Evolutionary conservation across 2,797 vertebrate species (phyloP).

Genomic region (Carcharodon carcharias): DNA sequence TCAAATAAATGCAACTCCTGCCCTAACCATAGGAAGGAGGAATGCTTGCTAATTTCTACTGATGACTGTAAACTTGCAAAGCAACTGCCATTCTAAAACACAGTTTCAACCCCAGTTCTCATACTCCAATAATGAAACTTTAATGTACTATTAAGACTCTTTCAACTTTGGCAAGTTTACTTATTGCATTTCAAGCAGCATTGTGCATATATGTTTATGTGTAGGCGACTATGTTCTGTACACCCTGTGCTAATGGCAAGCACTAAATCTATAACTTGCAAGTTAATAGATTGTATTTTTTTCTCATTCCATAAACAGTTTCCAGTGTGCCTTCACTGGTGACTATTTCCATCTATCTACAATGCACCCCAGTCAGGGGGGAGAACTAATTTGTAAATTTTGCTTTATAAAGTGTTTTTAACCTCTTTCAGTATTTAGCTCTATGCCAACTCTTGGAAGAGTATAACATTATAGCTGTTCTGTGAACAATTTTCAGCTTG

Average conservation of each 20-base stretch:
- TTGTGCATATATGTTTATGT: conserved; percentile 24
- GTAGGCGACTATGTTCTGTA: conserved; percentile 23
- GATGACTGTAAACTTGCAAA: conserved; percentile 13
- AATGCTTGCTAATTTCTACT: neutral
- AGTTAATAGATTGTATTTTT: conserved; percentile 17
- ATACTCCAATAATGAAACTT: neutral
- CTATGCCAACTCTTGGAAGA: conserved; percentile 64
- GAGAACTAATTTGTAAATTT: conserved; percentile 48
- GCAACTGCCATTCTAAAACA: neutral
- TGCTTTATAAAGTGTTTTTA: conserved; percentile 42
- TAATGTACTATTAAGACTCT: neutral
- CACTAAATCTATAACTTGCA: conserved; percentile 12
- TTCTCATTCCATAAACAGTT: conserved; percentile 51
- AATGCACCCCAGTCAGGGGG: neutral
- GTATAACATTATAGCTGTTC: conserved; percentile 61
- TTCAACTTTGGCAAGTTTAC: neutral
- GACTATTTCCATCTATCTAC: conserved; percentile 52
- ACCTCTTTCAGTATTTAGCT: conserved; percentile 44
- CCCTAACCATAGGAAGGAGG: neutral
- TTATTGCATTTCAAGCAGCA: conserved; percentile 20
- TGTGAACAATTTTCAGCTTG: conserved; percentile 54
- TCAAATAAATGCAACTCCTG: neutral
- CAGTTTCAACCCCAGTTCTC: neutral
- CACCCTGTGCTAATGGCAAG: conserved; percentile 1
- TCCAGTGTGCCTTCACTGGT: conserved; percentile 66